A percentile compares a stretch with the other conserved stretches of the same genome.
Conservation (phyloP, 1,140 invertebrate genomes). For the Lasaia peninsularis region DNA sequence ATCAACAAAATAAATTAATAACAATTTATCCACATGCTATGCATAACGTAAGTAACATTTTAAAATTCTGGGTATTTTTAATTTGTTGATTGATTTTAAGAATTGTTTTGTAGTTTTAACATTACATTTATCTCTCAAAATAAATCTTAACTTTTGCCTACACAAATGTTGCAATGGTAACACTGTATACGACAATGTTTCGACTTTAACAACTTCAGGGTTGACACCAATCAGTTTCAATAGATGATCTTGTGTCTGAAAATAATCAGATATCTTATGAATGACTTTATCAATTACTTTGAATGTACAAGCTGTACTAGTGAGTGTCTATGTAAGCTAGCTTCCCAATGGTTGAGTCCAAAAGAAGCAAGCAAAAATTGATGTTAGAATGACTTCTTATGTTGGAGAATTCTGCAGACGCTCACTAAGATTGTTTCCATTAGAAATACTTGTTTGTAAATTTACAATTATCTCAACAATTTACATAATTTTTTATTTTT, state of each 20-base stretch:
- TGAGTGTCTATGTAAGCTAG: too few relatives aligned
- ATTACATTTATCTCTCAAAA: slow-evolving; percentile 31
- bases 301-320: too few relatives aligned
- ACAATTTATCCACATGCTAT: slow-evolving; percentile 14
- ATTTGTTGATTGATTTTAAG: slow-evolving; percentile 34
- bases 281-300: too few relatives aligned
- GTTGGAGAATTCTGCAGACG: too few relatives aligned
- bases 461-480: too few relatives aligned
- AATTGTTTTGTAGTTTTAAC: slow-evolving; percentile 36
- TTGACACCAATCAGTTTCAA: slow-evolving; percentile 40
- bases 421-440: too few relatives aligned
- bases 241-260: slow-evolving; percentile 48
- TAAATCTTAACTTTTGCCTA: slow-evolving; percentile 42
- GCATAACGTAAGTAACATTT: slow-evolving; percentile 51
- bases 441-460: too few relatives aligned
- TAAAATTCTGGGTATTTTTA: slow-evolving; percentile 42
- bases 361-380: too few relatives aligned
- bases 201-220: slow-evolving; percentile 25
- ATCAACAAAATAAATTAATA: background rate
- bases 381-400: too few relatives aligned
- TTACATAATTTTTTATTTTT: too few relatives aligned
- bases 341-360: too few relatives aligned
- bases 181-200: slow-evolving; percentile 32
- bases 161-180: slow-evolving; percentile 53
- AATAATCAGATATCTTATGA: slow-evolving; percentile 13